phyloP scores from a whole-genome alignment of 2,113 vertebrate genomes.

The Suncus etruscus region DNA sequence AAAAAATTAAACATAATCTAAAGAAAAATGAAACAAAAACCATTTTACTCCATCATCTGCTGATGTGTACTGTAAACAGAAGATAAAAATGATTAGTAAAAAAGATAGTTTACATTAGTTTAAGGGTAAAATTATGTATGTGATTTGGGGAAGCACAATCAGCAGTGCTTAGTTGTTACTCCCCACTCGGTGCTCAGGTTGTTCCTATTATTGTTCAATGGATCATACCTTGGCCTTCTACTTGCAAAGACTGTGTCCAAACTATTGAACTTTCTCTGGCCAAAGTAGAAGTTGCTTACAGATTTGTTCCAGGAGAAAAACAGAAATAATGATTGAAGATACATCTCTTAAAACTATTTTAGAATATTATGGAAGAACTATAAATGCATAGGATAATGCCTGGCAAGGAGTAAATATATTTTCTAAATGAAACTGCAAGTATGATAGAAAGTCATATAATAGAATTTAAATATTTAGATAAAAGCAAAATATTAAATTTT shows the following conservation, averaged over 20 bases:
- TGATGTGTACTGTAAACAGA: background rate
- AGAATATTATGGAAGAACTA: background rate
- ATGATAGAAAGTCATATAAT: background rate
- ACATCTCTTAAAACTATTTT: background rate
- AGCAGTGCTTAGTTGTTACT: no score
- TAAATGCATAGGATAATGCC: background rate
- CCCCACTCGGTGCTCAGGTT: no score
- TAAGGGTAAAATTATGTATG: slow-evolving; percentile 36
- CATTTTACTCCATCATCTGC: slow-evolving; percentile 28
- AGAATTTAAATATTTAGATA: background rate
- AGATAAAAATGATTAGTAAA: slow-evolving; percentile 38
- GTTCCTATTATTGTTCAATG: no score
- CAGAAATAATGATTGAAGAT: background rate
- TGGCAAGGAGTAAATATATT: background rate
- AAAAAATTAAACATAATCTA: slow-evolving; percentile 14
- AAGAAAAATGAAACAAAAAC: slow-evolving; percentile 58
- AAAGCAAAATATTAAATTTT: slow-evolving; percentile 17
- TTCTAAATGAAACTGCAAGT: slow-evolving; percentile 12
- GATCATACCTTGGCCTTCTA: no score
- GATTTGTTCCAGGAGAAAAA: background rate
- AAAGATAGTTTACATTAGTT: background rate
- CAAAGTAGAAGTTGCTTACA: background rate
- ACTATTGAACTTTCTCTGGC: no score
- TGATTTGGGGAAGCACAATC: no score
- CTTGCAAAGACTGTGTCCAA: no score